Evolutionary conservation across 1,140 invertebrate genomes (phyloP).

Genomic region (Trachelipus rathkii): DNA sequence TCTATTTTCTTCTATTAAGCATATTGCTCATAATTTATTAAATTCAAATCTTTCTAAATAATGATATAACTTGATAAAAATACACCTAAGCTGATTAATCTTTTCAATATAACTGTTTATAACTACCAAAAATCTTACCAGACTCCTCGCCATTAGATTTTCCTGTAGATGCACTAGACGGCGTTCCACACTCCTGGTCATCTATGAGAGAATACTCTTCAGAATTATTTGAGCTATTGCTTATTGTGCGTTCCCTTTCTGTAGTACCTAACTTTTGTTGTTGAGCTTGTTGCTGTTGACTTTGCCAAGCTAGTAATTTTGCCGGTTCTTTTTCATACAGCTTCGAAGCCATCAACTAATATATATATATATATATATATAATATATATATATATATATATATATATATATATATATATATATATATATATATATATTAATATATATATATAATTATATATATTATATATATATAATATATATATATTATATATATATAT

Average conservation of each 20-base stretch:
- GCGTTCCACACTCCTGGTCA: constrained; percentile 31
- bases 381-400: no score
- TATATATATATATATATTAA: no score
- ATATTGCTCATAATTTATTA: no score
- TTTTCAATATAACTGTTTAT: not conserved
- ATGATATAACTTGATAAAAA: not conserved
- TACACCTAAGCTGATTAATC: no score
- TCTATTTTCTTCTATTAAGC: no score
- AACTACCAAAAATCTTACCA: not conserved
- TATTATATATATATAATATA: no score
- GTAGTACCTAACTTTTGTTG: not conserved
- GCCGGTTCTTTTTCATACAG: constrained; percentile 75
- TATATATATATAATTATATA: no score
- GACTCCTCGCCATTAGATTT: not conserved
- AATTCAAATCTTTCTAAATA: not conserved
- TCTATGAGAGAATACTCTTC: constrained; percentile 41
- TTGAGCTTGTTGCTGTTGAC: constrained; percentile 23
- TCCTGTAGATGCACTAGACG: not conserved
- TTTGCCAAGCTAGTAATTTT: constrained; percentile 54
- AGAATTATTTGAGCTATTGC: constrained; percentile 38
- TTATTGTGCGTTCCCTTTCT: constrained; percentile 30
- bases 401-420: no score
- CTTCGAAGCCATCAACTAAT: constrained; percentile 68
- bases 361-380: no score
- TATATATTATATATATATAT: no score